Evolutionary conservation across 64 coral and sea anemone species (phyloP).

Genomic region (Orbicella faveolata): DNA sequence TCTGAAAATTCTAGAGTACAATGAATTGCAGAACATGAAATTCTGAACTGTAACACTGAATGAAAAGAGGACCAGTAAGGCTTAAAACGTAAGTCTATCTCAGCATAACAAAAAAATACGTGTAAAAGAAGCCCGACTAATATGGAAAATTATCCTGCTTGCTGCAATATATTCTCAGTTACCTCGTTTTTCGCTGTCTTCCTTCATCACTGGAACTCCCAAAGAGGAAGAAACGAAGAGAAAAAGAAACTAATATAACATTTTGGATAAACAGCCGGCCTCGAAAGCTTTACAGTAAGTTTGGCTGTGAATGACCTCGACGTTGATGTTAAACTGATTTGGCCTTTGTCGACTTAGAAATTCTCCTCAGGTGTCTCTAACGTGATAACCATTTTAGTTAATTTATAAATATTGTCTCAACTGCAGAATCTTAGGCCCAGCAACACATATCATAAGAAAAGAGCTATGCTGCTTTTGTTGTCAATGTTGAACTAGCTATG

Average conservation of each 20-base stretch:
- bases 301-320: neutral
- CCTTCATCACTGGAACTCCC: constrained; percentile 12
- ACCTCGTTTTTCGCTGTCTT: constrained; percentile 23
- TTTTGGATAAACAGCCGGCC: neutral
- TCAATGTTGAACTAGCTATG: constrained; percentile 11
- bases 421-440: neutral
- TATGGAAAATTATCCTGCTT: neutral
- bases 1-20: too few species aligned
- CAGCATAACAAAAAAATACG: too few species aligned
- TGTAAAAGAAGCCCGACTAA: neutral
- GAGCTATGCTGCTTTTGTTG: neutral
- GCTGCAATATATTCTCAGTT: neutral
- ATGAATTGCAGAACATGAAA: too few species aligned
- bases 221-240: neutral
- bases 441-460: neutral
- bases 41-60: too few species aligned
- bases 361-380: neutral
- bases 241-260: neutral
- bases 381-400: neutral
- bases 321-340: neutral
- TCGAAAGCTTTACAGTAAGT: neutral
- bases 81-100: too few species aligned
- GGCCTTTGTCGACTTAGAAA: neutral
- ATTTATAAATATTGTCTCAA: neutral
- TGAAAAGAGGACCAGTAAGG: too few species aligned